These are phyloP conservation scores for Ctenodactylus gundi DNA, from an alignment of 2,113 vertebrate species.

Conservation along the genomic window DNA sequence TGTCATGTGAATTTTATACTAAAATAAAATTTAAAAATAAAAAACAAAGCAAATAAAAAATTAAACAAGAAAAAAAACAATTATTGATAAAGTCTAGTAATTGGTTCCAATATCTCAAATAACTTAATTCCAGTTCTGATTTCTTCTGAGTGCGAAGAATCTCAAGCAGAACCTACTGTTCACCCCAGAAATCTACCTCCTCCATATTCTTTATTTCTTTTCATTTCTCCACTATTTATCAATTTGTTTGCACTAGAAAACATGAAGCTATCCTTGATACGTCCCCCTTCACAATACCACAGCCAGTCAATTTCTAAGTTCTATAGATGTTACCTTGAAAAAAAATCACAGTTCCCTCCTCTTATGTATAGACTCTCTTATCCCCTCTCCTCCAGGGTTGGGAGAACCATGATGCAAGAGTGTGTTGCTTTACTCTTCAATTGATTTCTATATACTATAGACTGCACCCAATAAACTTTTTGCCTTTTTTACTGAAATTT, in stretches of 20 bases:
- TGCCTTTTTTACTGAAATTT: no score
- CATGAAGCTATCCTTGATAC: neutral
- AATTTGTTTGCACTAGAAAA: neutral
- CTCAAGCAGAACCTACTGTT: neutral
- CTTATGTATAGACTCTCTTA: neutral
- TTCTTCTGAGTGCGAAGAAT: neutral
- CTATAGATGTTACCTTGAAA: neutral
- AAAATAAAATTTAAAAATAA: no score
- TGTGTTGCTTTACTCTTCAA: no score
- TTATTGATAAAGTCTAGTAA: no score
- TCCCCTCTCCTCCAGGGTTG: neutral
- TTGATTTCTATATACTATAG: no score
- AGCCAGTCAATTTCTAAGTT: neutral
- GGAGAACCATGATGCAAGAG: neutral
- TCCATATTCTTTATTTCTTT: neutral
- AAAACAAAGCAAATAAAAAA: no score
- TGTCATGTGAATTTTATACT: no score
- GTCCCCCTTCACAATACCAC: neutral
- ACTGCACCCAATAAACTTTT: no score
- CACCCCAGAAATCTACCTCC: neutral
- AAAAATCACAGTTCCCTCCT: neutral
- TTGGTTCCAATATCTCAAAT: neutral
- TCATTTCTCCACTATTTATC: neutral
- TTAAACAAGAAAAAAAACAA: no score
- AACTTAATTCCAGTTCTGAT: neutral